phyloP scores from a whole-genome alignment of 2,797 vertebrate species.

The Hippoglossus hippoglossus region DNA sequence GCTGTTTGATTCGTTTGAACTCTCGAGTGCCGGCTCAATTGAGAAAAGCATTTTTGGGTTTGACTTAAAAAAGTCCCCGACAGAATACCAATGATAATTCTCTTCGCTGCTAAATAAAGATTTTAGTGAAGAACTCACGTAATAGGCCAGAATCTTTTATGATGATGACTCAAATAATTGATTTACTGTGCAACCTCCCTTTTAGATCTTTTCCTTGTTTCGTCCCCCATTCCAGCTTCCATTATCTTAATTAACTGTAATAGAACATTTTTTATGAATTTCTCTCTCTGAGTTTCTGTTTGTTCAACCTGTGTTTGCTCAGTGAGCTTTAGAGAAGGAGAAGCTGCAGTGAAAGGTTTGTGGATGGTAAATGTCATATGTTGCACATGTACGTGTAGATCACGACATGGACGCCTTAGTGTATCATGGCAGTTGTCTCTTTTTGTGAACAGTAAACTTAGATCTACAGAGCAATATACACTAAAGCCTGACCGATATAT shows the following conservation, averaged over 20 bases:
- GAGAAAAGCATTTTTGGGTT: neutral
- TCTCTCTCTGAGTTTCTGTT: neutral
- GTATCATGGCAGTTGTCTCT: slow-evolving; percentile 1
- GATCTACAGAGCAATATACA: neutral
- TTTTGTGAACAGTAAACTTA: neutral
- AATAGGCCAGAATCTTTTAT: neutral
- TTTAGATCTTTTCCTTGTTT: neutral
- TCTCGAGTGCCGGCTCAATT: neutral
- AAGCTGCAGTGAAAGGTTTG: slow-evolving; percentile 15
- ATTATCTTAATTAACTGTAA: neutral
- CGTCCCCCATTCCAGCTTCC: neutral
- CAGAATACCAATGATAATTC: neutral
- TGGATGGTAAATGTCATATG: slow-evolving; percentile 9
- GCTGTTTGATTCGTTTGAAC: slow-evolving; percentile 7
- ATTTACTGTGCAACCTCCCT: neutral
- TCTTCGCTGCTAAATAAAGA: neutral
- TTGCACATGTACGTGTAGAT: neutral
- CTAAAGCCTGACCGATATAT: too few species aligned
- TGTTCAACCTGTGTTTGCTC: neutral
- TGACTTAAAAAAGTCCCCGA: neutral
- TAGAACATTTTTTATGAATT: neutral
- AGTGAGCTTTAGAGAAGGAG: slow-evolving; percentile 7
- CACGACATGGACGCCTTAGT: neutral
- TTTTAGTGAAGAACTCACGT: neutral
- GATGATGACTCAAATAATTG: neutral